These are phyloP conservation scores for Pseudopodoces humilis DNA, from an alignment of 2,113 vertebrate species.

Conservation along the genomic window DNA sequence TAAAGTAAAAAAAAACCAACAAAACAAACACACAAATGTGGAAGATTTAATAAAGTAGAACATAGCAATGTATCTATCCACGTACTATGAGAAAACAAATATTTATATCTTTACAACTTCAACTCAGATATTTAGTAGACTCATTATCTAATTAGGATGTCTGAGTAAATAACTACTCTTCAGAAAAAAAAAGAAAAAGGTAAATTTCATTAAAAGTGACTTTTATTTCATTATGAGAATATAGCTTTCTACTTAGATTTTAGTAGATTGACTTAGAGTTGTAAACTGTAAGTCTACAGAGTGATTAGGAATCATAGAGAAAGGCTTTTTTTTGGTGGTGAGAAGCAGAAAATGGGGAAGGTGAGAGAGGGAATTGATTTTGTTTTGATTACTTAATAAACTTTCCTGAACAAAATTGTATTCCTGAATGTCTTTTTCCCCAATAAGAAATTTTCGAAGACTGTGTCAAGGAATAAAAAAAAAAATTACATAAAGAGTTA, in stretches of 20 bases:
- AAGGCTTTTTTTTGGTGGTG: rapidly evolving
- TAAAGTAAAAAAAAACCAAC: background rate
- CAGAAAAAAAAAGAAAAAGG: background rate
- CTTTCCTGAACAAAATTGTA: background rate
- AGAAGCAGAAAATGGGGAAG: background rate
- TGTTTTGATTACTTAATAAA: background rate
- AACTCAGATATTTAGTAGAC: background rate
- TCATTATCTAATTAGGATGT: background rate
- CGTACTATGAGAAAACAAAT: background rate
- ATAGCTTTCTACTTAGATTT: background rate
- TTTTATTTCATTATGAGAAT: background rate
- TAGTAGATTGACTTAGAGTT: background rate
- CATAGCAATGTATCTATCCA: background rate
- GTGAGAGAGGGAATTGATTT: background rate
- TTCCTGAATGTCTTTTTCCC: background rate
- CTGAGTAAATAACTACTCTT: background rate
- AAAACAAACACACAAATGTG: background rate
- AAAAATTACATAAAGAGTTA: background rate
- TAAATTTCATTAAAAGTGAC: background rate
- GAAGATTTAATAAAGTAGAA: background rate
- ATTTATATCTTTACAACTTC: background rate
- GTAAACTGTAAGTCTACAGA: background rate
- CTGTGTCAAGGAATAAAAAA: background rate
- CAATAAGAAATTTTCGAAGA: background rate
- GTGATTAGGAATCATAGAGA: background rate